phyloP scores from a whole-genome alignment of 64 coral and sea anemone genomes.

The Stylophora pistillata region DNA sequence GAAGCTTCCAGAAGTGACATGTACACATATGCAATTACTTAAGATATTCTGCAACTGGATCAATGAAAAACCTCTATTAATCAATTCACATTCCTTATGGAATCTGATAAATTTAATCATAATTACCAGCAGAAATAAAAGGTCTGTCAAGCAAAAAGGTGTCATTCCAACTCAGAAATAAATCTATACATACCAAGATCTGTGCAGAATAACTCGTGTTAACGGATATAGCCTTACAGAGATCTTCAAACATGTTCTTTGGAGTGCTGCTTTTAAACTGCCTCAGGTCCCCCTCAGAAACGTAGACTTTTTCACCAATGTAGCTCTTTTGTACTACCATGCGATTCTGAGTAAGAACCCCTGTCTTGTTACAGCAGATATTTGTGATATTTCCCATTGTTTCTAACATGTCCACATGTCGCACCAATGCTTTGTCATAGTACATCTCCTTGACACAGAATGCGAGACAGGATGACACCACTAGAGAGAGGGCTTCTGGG shows the following conservation, averaged over 20 bases:
- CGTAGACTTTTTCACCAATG: slow-evolving; percentile 49
- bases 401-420: slow-evolving; percentile 80
- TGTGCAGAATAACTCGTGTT: slow-evolving; percentile 84
- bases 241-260: slow-evolving; percentile 50
- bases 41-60: too few relatives aligned
- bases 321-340: slow-evolving; percentile 76
- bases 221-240: slow-evolving; percentile 80
- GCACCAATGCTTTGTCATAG: slow-evolving; percentile 75
- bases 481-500: slow-evolving; percentile 81
- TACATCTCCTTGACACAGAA: slow-evolving; percentile 86
- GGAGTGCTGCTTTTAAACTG: slow-evolving; percentile 68
- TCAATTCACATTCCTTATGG: too few relatives aligned
- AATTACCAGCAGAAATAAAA: too few relatives aligned
- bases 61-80: too few relatives aligned
- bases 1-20: too few relatives aligned
- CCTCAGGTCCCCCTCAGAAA: slow-evolving; percentile 41
- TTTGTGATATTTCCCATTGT: slow-evolving; percentile 90
- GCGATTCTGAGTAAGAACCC: slow-evolving; percentile 83
- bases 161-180: background rate
- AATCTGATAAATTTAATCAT: too few relatives aligned
- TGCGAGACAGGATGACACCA: slow-evolving; percentile 69
- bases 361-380: slow-evolving; percentile 93
- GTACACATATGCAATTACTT: too few relatives aligned
- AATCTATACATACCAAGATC: slow-evolving; percentile 60
- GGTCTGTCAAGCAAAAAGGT: background rate